Conservation (phyloP, 2,888 invertebrate species). For the Drosophila emarginata region DNA sequence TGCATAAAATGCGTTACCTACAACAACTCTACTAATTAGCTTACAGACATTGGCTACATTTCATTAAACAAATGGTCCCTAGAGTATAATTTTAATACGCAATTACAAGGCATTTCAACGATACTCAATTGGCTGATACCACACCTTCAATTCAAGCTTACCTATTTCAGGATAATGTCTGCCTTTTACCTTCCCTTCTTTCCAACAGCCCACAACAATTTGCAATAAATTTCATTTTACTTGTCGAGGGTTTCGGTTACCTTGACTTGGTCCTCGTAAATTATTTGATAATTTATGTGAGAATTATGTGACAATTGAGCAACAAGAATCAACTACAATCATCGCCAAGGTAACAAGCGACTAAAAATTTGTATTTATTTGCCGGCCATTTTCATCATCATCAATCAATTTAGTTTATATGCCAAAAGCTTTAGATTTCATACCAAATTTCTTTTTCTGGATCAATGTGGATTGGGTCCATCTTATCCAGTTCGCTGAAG, state of each 20-base stretch:
- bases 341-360: constrained; percentile 17
- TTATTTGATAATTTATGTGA: constrained; percentile 75
- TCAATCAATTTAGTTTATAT: constrained; percentile 60
- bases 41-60: constrained; percentile 65
- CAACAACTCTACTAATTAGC: constrained; percentile 61
- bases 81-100: constrained; percentile 74
- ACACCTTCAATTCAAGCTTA: constrained; percentile 14
- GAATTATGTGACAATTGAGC: constrained; percentile 77
- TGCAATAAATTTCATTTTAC: constrained; percentile 66
- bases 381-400: constrained; percentile 22
- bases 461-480: constrained; percentile 15
- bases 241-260: constrained; percentile 55
- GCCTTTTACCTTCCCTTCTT: background rate
- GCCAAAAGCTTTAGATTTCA: constrained; percentile 41
- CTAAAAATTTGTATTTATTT: constrained; percentile 50
- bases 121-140: constrained; percentile 67
- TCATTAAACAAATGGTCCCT: constrained; percentile 73
- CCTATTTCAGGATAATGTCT: background rate
- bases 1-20: constrained; percentile 34
- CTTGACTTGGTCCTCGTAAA: constrained; percentile 61
- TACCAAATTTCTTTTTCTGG: constrained; percentile 39
- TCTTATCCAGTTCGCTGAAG: constrained; percentile 52
- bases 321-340: constrained; percentile 13
- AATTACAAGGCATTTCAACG: constrained; percentile 70
- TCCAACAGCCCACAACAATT: constrained; percentile 4